These are phyloP conservation scores for Brevimyrus niger DNA, from an alignment of 2,113 vertebrate species.

Conservation along the genomic window DNA sequence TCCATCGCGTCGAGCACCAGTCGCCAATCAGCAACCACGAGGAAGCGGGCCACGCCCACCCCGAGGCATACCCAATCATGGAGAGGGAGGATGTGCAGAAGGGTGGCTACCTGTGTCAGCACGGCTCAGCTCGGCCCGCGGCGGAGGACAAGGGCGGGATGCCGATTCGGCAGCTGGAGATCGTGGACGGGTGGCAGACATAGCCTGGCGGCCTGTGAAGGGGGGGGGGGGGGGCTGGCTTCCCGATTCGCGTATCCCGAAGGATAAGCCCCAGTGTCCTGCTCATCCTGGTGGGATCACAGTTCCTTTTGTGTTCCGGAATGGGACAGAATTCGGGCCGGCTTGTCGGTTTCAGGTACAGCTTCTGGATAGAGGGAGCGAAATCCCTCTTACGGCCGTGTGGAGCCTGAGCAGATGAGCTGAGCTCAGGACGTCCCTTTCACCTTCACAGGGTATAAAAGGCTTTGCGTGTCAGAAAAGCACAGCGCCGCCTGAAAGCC, in stretches of 20 bases:
- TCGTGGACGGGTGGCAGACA: slow-evolving; percentile 72
- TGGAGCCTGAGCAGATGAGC: not conserved
- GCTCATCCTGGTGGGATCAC: not conserved
- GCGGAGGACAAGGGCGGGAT: slow-evolving; percentile 50
- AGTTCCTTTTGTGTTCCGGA: not conserved
- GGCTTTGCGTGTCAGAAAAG: not conserved
- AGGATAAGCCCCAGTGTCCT: not conserved
- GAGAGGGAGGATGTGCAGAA: slow-evolving; percentile 60
- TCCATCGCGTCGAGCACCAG: slow-evolving; percentile 44
- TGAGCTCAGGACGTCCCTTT: not conserved
- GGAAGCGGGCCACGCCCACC: slow-evolving; percentile 33
- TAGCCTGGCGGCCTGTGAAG: slow-evolving; percentile 48
- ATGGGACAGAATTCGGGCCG: not conserved
- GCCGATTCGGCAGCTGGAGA: slow-evolving; percentile 51
- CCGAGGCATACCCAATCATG: slow-evolving; percentile 38
- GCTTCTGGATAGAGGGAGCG: not conserved
- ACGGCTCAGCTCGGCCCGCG: slow-evolving; percentile 42
- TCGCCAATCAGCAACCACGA: slow-evolving; percentile 50
- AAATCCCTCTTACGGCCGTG: not conserved
- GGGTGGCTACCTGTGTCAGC: slow-evolving; percentile 49
- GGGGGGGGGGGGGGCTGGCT: not conserved
- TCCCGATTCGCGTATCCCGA: not conserved
- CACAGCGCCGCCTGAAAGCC: not conserved
- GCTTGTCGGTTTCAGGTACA: not conserved
- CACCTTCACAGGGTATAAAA: not conserved